phyloP scores from a whole-genome alignment of 2,113 vertebrate genomes.

The Strix aluco region DNA sequence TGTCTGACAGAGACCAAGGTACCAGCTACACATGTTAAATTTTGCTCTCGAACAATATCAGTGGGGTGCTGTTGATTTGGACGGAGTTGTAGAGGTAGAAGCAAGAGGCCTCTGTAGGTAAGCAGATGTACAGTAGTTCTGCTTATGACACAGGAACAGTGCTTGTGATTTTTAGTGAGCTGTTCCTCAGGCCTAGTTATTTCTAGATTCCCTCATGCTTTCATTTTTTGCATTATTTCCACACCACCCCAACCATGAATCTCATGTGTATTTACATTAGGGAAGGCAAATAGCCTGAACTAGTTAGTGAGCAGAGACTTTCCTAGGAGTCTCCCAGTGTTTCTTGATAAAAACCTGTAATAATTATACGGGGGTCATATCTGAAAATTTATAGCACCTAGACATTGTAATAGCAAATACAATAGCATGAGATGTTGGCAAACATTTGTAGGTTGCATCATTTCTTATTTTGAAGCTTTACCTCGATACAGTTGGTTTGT shows the following conservation, averaged over 20 bases:
- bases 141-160: background rate
- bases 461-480: background rate
- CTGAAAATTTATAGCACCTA: background rate
- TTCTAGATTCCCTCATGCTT: background rate
- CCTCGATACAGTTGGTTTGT: background rate
- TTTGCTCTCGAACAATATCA: background rate
- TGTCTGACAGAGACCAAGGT: background rate
- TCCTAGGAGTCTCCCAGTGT: background rate
- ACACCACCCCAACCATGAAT: background rate
- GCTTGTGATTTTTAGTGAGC: background rate
- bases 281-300: background rate
- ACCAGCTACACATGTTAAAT: accelerated
- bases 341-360: background rate
- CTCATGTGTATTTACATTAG: background rate
- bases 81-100: background rate
- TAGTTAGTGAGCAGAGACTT: background rate
- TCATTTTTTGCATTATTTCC: background rate
- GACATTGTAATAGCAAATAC: background rate
- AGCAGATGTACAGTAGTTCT: background rate
- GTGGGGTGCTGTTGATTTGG: background rate
- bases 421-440: background rate
- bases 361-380: background rate
- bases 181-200: background rate
- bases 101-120: background rate
- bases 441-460: background rate